phyloP scores from a whole-genome alignment of 2,888 invertebrate species.

The Drosophila ochracea region DNA sequence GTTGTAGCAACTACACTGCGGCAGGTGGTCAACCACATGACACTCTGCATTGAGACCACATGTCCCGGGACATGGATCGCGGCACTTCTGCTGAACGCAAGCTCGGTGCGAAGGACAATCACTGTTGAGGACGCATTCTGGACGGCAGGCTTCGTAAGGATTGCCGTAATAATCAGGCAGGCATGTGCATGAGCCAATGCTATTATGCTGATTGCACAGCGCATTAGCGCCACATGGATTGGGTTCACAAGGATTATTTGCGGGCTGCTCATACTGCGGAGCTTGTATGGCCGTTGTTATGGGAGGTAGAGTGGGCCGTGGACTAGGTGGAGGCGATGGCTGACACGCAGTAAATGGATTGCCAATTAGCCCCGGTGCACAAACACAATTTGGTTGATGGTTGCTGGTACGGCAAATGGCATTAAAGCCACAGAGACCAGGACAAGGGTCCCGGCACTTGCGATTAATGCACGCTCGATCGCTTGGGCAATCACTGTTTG shows the following conservation, averaged over 20 bases:
- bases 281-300: slow-evolving; percentile 46
- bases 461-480: slow-evolving; percentile 91
- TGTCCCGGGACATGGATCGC: slow-evolving; percentile 92
- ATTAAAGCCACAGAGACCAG: slow-evolving; percentile 90
- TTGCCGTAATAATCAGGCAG: slow-evolving; percentile 88
- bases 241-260: slow-evolving; percentile 87
- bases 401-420: slow-evolving; percentile 91
- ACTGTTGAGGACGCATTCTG: slow-evolving; percentile 92
- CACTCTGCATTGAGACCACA: slow-evolving; percentile 91
- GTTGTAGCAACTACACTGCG: slow-evolving; percentile 89
- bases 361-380: slow-evolving; percentile 88
- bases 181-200: slow-evolving; percentile 90
- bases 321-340: slow-evolving; percentile 38
- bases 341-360: slow-evolving; percentile 90
- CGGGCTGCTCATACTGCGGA: slow-evolving; percentile 71
- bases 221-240: slow-evolving; percentile 92
- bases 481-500: slow-evolving; percentile 90
- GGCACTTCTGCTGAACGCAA: slow-evolving; percentile 91
- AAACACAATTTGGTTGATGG: slow-evolving; percentile 91
- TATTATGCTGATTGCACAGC: slow-evolving; percentile 87
- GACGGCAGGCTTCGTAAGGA: slow-evolving; percentile 90
- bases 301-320: slow-evolving; percentile 11
- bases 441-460: slow-evolving; percentile 92
- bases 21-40: slow-evolving; percentile 90
- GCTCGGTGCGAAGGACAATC: slow-evolving; percentile 91